phyloP scores from a whole-genome alignment of 1,140 invertebrate genomes.

The Procambarus clarkii region DNA sequence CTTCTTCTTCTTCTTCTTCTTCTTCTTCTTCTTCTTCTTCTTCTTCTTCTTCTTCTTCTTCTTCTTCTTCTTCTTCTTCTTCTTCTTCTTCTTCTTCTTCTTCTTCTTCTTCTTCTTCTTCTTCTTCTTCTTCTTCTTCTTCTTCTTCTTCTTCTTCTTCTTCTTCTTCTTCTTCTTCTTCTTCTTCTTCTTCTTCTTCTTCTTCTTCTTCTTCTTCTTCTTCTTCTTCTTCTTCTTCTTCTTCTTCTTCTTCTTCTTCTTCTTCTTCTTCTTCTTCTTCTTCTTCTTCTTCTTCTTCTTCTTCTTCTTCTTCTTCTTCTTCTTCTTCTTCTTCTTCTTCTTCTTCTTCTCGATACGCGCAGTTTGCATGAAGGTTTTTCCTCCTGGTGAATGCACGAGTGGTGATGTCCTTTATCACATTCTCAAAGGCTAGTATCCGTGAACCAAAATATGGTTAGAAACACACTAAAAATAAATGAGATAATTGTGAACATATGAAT shows the following conservation, averaged over 20 bases:
- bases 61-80: not conserved
- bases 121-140: not conserved
- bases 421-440: no score
- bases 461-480: no score
- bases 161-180: not conserved
- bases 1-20: no score
- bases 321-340: no score
- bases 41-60: not conserved
- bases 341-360: no score
- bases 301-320: not conserved
- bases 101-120: not conserved
- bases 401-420: no score
- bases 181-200: not conserved
- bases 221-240: no score
- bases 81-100: slow-evolving; percentile 4
- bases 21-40: not conserved
- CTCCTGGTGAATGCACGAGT: no score
- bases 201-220: not conserved
- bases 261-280: slow-evolving; percentile 5
- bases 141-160: no score
- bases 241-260: not conserved
- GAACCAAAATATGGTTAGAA: no score
- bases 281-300: not conserved
- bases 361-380: no score
- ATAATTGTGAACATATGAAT: no score